Evolutionary conservation across 2,797 vertebrate genomes (phyloP), one percentile per base, ranked within the genome.

Genomic region (Eutrigla gurnardus): DNA sequence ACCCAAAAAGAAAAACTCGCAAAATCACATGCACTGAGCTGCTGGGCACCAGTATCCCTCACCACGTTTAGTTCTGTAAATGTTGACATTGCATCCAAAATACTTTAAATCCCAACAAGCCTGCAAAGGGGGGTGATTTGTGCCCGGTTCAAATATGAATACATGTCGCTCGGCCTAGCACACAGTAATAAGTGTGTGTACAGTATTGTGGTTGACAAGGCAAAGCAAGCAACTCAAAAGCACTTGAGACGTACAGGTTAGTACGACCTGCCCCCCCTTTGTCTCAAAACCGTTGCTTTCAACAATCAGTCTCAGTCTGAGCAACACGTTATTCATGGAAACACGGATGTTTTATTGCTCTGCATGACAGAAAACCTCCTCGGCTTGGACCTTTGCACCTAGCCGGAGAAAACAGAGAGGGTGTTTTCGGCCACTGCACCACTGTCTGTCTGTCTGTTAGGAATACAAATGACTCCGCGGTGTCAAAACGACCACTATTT

Each of bases 381-480:
- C 2, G 52, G 49, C 73, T 67, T 69, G 83, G 78, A 92, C 90
- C 87, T 91, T 92, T 89, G 88, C 87, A 92, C 88, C 89, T 62
- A 33, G 66, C 36, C 70, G 49, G 71, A 8, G 81, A 83, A 47
- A 64, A 63, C 71, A 55, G 53, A 65, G 78, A 86, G 83, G 82
- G 74, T 86, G 90, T 82, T 70, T 90, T 88, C 91, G 86, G 82
- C 90, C 91, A 92, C 91, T 92, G 93, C 92, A 93, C 87, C 92
- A 92, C 89, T 81, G 82, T 91, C 84, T 78, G 70, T 89, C 87
- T 88, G 90, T 78, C 6, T 77, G 25, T 25, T 25, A 25, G 83
- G 92, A 93, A 93, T 93, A 93, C 91, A 91, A 92, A 94, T 93
- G 59, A 91, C 87, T 87, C 9, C 58, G 45, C 73, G n/a, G 37